These are phyloP conservation scores for Amphipoea oculea DNA, from an alignment of 2,888 invertebrate species.

Conservation along the genomic window DNA sequence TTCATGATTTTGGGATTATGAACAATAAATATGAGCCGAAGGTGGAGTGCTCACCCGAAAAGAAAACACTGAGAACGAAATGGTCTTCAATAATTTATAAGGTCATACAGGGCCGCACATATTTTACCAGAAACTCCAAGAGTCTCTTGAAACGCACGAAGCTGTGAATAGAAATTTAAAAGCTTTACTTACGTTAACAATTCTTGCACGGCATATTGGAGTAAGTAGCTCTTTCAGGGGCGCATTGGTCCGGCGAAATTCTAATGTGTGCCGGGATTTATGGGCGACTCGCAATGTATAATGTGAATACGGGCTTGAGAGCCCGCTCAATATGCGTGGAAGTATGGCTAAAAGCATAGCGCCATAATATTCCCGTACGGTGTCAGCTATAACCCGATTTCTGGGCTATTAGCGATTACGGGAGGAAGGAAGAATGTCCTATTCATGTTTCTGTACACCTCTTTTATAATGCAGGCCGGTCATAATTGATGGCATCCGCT, in stretches of 20 bases:
- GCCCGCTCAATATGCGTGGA: constrained; percentile 66
- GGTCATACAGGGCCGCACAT: constrained; percentile 27
- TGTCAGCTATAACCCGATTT: constrained; percentile 67
- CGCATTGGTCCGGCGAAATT: constrained; percentile 72
- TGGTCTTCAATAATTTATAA: constrained; percentile 48
- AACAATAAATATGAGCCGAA: constrained; percentile 51
- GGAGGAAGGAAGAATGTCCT: constrained; percentile 61
- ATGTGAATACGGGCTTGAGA: constrained; percentile 73
- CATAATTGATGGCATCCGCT: too few relatives aligned
- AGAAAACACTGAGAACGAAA: constrained; percentile 25
- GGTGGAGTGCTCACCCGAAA: constrained; percentile 28
- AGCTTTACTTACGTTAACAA: constrained; percentile 70
- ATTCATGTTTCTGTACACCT: constrained; percentile 46
- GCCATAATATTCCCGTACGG: constrained; percentile 64
- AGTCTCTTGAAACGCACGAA: constrained; percentile 53
- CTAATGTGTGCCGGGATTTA: constrained; percentile 77
- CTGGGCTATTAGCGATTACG: constrained; percentile 69
- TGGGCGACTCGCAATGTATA: constrained; percentile 70
- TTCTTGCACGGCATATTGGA: constrained; percentile 70
- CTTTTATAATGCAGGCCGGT: too few relatives aligned
- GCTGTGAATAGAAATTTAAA: constrained; percentile 72
- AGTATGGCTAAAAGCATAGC: constrained; percentile 65
- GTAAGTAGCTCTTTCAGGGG: constrained; percentile 70
- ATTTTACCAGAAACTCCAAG: constrained; percentile 33
- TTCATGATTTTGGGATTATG: constrained; percentile 54